phyloP scores from a whole-genome alignment of 2,888 invertebrate genomes.

The Plemyria rubiginata region DNA sequence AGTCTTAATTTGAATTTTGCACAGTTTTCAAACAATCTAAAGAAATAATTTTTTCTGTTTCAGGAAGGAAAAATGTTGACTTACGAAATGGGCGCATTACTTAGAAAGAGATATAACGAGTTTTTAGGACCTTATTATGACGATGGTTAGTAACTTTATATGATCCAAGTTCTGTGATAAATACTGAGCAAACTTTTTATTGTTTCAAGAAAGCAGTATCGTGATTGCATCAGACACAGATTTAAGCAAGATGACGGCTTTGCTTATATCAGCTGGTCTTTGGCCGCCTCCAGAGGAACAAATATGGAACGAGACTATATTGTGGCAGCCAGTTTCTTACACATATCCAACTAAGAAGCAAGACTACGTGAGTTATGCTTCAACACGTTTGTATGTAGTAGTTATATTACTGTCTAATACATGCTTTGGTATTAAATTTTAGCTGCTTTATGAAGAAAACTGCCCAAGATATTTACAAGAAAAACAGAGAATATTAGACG shows the following conservation, averaged over 20 bases:
- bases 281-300: slow-evolving; percentile 85
- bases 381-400: slow-evolving; percentile 15
- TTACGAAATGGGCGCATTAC: slow-evolving; percentile 82
- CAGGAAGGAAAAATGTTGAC: slow-evolving; percentile 85
- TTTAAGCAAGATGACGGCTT: slow-evolving; percentile 90
- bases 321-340: slow-evolving; percentile 87
- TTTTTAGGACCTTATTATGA: slow-evolving; percentile 79
- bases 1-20: neutral
- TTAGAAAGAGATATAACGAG: slow-evolving; percentile 79
- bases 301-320: slow-evolving; percentile 83
- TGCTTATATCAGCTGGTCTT: slow-evolving; percentile 88
- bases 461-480: slow-evolving; percentile 77
- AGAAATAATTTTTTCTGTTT: slow-evolving; percentile 44
- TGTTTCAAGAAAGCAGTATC: slow-evolving; percentile 60
- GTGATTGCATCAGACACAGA: slow-evolving; percentile 89
- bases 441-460: slow-evolving; percentile 78
- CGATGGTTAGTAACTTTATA: slow-evolving; percentile 55
- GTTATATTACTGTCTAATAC: neutral
- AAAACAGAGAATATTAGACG: slow-evolving; percentile 71
- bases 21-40: neutral
- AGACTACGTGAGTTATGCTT: slow-evolving; percentile 67
- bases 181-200: neutral
- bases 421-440: slow-evolving; percentile 39
- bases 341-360: slow-evolving; percentile 67
- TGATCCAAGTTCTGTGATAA: neutral